These are phyloP conservation scores for Phyllotreta striolata DNA, from an alignment of 2,888 invertebrate species.

Conservation along the genomic window DNA sequence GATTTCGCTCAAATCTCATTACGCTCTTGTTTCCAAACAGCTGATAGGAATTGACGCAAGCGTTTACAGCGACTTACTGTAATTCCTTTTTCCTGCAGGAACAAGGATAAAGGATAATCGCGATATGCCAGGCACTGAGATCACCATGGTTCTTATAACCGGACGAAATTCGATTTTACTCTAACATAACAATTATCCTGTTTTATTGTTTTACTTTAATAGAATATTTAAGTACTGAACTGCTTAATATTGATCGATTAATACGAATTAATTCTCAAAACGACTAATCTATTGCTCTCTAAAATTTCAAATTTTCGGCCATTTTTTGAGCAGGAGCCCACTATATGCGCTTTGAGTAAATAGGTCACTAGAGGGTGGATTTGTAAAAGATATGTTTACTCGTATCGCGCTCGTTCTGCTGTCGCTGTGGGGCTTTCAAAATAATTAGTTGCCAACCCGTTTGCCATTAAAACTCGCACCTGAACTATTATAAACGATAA, in stretches of 20 bases:
- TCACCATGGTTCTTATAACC: no score
- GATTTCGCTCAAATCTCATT: conserved; percentile 33
- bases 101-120: conserved; percentile 32
- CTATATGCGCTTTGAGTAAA: conserved; percentile 24
- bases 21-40: conserved; percentile 33
- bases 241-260: no score
- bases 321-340: background rate
- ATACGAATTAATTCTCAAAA: no score
- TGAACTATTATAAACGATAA: background rate
- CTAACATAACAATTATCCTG: no score
- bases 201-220: no score
- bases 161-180: no score
- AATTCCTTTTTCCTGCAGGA: conserved; percentile 37
- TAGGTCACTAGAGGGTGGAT: conserved; percentile 34
- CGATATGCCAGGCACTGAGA: conserved; percentile 14
- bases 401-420: conserved; percentile 1
- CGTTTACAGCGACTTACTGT: conserved; percentile 34
- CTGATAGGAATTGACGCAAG: conserved; percentile 39
- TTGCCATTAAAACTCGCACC: conserved; percentile 7
- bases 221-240: no score
- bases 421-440: background rate
- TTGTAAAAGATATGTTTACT: conserved; percentile 27
- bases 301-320: background rate
- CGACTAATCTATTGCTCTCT: no score
- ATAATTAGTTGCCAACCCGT: conserved; percentile 5